Conservation (phyloP, 2,888 invertebrate species). For the Hirudinaria manillensis region DNA sequence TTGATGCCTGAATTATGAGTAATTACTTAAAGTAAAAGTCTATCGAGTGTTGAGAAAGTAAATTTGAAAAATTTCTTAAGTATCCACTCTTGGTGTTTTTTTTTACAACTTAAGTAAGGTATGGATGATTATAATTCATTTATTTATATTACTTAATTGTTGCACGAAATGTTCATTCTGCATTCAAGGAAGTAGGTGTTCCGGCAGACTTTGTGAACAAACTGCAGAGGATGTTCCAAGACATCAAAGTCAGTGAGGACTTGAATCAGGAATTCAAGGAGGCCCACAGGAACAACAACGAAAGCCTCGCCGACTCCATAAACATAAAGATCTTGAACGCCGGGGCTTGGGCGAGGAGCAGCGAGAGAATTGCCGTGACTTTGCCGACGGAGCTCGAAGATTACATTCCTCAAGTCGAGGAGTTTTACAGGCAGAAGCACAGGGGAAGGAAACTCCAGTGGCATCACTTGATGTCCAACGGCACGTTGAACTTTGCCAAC, state of each 20-base stretch:
- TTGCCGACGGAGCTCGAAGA: constrained; percentile 95
- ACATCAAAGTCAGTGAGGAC: constrained; percentile 95
- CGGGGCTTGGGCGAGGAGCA: constrained; percentile 90
- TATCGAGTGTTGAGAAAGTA: no score
- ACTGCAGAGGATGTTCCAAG: constrained; percentile 83
- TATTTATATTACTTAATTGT: no score
- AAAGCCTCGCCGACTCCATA: constrained; percentile 62
- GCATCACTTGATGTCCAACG: constrained; percentile 99
- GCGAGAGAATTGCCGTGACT: constrained; percentile 88
- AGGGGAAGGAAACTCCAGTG: constrained; percentile 94
- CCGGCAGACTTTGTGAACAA: constrained; percentile 99
- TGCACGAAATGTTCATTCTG: constrained; percentile 11
- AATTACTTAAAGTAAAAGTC: no score
- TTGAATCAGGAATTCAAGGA: constrained; percentile 83
- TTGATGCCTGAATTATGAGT: no score
- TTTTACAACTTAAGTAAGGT: no score
- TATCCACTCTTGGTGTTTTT: no score
- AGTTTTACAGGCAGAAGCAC: constrained; percentile 94
- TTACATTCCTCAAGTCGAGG: constrained; percentile 94
- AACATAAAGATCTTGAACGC: constrained; percentile 97
- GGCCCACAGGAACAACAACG: constrained; percentile 67
- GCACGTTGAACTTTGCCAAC: constrained; percentile 92
- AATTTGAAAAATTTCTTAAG: no score
- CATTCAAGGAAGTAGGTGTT: constrained; percentile 88
- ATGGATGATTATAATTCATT: no score